A percentile compares a stretch with the other conserved stretches of the same genome.
These are phyloP conservation scores for Leucoraja erinaceus DNA, from an alignment of 2,113 vertebrate genomes.

Conservation along the genomic window DNA sequence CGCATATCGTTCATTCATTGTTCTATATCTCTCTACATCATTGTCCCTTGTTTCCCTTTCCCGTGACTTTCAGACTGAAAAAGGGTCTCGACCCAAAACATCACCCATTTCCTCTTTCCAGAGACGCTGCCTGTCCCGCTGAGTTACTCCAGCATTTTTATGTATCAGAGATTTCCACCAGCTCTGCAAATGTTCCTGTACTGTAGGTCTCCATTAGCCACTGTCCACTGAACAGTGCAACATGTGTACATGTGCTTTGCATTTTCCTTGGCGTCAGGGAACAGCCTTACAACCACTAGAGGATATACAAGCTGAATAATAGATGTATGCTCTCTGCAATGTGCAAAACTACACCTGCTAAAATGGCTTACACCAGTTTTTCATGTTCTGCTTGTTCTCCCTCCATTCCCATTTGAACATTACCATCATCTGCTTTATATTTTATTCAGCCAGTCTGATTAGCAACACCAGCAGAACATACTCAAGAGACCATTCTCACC, in stretches of 20 bases:
- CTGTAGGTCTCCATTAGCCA: neutral
- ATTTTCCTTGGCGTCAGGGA: neutral
- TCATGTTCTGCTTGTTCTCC: neutral
- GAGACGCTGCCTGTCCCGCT: too few relatives aligned
- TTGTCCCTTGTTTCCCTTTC: too few relatives aligned
- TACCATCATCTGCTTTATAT: neutral
- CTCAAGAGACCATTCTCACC: slow-evolving; percentile 32
- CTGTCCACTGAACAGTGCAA: neutral
- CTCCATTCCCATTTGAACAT: slow-evolving; percentile 5
- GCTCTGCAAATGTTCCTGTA: neutral
- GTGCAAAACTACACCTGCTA: neutral
- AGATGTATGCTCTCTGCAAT: neutral
- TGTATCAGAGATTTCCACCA: neutral
- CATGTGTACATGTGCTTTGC: neutral
- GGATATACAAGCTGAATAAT: neutral
- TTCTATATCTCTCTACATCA: too few relatives aligned
- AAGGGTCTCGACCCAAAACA: too few relatives aligned
- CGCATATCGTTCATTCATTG: too few relatives aligned
- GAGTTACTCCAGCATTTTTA: too few relatives aligned
- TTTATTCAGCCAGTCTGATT: slow-evolving; percentile 22
- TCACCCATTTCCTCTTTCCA: too few relatives aligned
- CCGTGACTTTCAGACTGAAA: too few relatives aligned
- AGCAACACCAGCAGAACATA: slow-evolving; percentile 16
- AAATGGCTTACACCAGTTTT: neutral
- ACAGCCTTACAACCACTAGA: neutral